Evolutionary conservation across 2,797 vertebrate species (phyloP), one percentile per base, ranked within the genome.

Genomic region (Adrianichthys oophorus): DNA sequence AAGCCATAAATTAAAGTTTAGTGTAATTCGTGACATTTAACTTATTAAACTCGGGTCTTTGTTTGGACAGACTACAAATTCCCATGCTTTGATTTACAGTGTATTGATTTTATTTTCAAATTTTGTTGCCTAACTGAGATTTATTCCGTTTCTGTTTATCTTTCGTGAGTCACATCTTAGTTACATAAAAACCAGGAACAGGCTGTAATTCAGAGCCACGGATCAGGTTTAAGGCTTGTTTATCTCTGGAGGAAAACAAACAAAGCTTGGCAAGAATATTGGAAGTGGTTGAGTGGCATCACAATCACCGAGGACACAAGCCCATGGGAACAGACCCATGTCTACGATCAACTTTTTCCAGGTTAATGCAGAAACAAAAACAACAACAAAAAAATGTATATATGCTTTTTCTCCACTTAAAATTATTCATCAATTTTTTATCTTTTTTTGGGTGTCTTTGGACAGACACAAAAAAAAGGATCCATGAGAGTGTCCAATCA

Each of bases 71-170:
- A 65, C 43, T 52, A 56, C 40, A 56, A 47, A 8, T 56, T 41
- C 37, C 55, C 57, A 24, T 41, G 53, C 57, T 16, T 37, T 52
- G 24, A 68, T 75, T 77, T 82, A 89, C 89, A 87, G 85, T 89
- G 89, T 85, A 78, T 87, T 74, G 59, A 79, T 82, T 72, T 70
- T 88, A 90, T 88, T 91, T 90, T 91, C 85, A 89, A 76, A 89
- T 76, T 53, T 65, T 44, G 70, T 81, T 71, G 41, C 75, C 72
- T 68, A 50, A 46, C 56, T 78, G 64, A 70, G 59, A 63, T 72
- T 73, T 78, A 56, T 56, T 63, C 62, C 41, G 60, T 49, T 75
- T 76, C 14, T 66, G 12, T 73, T 85, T 74, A 73, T 37, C 7
- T 37, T 80, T 79, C 62, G 61, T 54, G 4, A 52, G 50, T 21